Evolutionary conservation across 2,888 invertebrate genomes (phyloP).

Genomic region (Oscheius sp.): DNA sequence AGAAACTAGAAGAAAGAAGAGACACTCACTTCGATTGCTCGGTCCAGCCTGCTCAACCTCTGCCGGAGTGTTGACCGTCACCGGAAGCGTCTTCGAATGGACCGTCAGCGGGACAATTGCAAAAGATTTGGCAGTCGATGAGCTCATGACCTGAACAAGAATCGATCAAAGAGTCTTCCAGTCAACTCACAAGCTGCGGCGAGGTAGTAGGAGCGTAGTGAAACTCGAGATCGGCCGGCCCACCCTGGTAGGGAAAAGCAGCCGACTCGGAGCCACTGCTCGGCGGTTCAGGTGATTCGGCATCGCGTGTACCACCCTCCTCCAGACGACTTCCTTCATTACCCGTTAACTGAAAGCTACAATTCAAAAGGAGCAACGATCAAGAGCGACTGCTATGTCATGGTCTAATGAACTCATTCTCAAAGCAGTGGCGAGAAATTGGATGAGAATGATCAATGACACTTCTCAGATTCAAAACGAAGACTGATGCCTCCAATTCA

Average conservation of each 20-base stretch:
- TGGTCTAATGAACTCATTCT: not conserved
- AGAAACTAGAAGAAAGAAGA: no score
- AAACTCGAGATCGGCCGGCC: constrained; percentile 42
- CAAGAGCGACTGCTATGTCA: no score
- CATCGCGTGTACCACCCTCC: constrained; percentile 27
- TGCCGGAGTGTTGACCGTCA: constrained; percentile 10
- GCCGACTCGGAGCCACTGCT: constrained; percentile 38
- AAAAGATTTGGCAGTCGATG: constrained; percentile 57
- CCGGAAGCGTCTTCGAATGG: constrained; percentile 43
- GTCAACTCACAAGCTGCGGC: constrained; percentile 21
- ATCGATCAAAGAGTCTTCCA: not conserved
- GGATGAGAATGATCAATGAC: not conserved
- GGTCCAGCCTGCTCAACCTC: constrained; percentile 23
- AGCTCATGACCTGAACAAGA: constrained; percentile 57
- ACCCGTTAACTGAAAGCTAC: constrained; percentile 8
- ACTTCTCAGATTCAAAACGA: no score
- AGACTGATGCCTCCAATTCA: not conserved
- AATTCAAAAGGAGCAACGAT: no score
- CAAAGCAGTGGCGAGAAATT: not conserved
- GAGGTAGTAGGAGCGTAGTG: constrained; percentile 28
- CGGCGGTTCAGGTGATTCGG: constrained; percentile 34
- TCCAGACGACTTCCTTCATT: constrained; percentile 23
- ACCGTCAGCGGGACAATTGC: constrained; percentile 67
- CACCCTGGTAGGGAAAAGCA: constrained; percentile 47
- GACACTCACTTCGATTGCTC: constrained; percentile 22